Evolutionary conservation across 2,797 vertebrate genomes (phyloP), one percentile per base, ranked within the genome.

Genomic region (Peromyscus melanophrys): DNA sequence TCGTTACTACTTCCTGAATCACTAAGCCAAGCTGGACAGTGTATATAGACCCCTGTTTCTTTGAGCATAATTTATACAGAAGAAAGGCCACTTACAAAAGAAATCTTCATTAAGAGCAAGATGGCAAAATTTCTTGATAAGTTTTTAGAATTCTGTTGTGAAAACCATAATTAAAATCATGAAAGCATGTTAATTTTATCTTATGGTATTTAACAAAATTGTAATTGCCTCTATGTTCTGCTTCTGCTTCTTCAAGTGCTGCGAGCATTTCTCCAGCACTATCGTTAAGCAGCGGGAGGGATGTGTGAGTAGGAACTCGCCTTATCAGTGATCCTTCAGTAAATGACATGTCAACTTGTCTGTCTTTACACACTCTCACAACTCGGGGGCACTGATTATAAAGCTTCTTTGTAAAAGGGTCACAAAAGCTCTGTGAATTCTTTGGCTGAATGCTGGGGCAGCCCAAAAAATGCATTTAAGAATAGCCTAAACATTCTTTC

Each of bases 81-180:
- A 77, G 71, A 49, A 75, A 94, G 71, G 6, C 27, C 19, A 31
- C 29, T 52, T 92, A 10, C 13, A 67, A 67, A 84, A 76, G 69
- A 40, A 69, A 43, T 80, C 77, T 77, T 65, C 31, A 23, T 80
- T 80, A 71, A 87, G 94, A 85, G 34, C 43, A 77, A 91, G n/a
- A 81, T 4, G 80, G 63, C 10, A 31, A 59, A 93, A 37, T 83
- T 90, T 84, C 43, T 31, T 87, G 90, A 31, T 87, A 61, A 65
- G 76, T 40, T 65, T 71, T 90, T 76, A 84, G 55, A 82, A 63
- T 29, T 52, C 23, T 76, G 6, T 65, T 65, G 73, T 76, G 57
- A 92, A 90, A 96, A 87, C 65, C 29, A 85, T 65, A 94, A 96
- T 76, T 89, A 73, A 75, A 93, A 92, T 90, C 90, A 76, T 82